Evolutionary conservation across 1,140 invertebrate species (phyloP).

Genomic region (Anastrepha ludens): DNA sequence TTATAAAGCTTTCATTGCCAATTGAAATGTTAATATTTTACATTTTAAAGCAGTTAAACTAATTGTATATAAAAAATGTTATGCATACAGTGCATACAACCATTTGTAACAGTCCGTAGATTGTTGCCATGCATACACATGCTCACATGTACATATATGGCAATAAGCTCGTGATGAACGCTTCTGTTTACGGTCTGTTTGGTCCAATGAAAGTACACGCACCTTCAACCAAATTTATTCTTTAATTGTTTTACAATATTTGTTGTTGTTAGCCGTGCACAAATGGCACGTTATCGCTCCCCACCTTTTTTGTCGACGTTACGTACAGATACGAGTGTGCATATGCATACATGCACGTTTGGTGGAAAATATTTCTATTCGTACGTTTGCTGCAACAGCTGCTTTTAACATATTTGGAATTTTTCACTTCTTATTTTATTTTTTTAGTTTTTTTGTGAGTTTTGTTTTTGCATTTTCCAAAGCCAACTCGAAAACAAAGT

Average conservation of each 20-base stretch:
- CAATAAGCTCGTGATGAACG: conserved; percentile 25
- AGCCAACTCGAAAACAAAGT: background rate
- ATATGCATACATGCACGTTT: too few species aligned
- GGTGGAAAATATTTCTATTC: background rate
- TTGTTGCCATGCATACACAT: background rate
- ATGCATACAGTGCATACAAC: too few species aligned
- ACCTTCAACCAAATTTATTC: conserved; percentile 34
- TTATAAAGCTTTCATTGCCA: too few species aligned
- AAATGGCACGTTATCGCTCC: background rate
- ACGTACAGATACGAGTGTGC: background rate
- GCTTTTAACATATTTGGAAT: conserved; percentile 43
- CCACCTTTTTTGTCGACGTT: background rate
- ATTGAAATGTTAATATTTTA: too few species aligned
- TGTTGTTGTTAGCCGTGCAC: background rate
- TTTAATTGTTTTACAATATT: conserved; percentile 43
- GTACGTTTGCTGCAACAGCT: background rate
- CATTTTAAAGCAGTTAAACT: too few species aligned
- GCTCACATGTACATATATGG: background rate
- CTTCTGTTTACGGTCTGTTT: conserved; percentile 45
- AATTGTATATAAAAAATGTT: too few species aligned
- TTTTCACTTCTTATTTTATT: background rate
- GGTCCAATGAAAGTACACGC: conserved; percentile 41
- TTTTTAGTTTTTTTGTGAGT: too few species aligned
- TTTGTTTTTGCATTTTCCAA: background rate
- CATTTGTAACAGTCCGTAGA: too few species aligned